phyloP scores from a whole-genome alignment of 2,888 invertebrate genomes.

The Malthinus seriepunctatus region DNA sequence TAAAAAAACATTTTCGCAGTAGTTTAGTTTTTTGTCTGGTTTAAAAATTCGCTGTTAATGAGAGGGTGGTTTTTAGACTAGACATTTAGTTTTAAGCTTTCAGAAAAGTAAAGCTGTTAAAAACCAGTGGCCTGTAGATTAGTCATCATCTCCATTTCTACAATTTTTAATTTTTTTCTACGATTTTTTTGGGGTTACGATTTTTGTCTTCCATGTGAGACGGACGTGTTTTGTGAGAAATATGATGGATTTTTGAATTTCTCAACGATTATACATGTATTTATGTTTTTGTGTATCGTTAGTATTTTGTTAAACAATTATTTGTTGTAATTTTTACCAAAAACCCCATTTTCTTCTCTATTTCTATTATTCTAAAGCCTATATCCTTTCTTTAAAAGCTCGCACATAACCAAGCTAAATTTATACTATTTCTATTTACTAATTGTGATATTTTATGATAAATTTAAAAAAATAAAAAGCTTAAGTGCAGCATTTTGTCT shows the following conservation, averaged over 20 bases:
- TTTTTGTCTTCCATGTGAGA: conserved; percentile 20
- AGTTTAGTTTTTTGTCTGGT: conserved; percentile 16
- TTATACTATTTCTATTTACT: conserved; percentile 19
- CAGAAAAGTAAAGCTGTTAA: conserved; percentile 29
- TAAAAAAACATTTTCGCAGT: conserved; percentile 18
- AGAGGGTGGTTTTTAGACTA: conserved; percentile 3
- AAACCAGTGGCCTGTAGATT: conserved; percentile 32
- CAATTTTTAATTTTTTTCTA: conserved; percentile 24
- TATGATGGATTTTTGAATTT: conserved; percentile 45
- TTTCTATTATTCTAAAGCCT: conserved; percentile 20
- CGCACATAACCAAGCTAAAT: conserved; percentile 28
- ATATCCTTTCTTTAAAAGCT: conserved; percentile 22
- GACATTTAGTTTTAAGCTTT: conserved; percentile 22
- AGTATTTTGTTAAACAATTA: conserved; percentile 17
- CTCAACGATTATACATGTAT: conserved; percentile 46
- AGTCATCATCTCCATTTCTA: conserved; percentile 25
- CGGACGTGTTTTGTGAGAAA: conserved; percentile 39
- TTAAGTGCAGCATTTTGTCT: conserved; percentile 8
- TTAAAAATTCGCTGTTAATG: conserved; percentile 8
- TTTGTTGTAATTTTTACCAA: conserved; percentile 22
- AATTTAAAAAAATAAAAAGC: conserved; percentile 1
- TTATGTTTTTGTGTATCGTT: conserved; percentile 40
- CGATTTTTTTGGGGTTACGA: conserved; percentile 29
- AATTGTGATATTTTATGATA: conserved; percentile 8
- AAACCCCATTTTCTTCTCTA: conserved; percentile 9